phyloP scores from a whole-genome alignment of 2,113 vertebrate species.

The Rhombomys opimus region DNA sequence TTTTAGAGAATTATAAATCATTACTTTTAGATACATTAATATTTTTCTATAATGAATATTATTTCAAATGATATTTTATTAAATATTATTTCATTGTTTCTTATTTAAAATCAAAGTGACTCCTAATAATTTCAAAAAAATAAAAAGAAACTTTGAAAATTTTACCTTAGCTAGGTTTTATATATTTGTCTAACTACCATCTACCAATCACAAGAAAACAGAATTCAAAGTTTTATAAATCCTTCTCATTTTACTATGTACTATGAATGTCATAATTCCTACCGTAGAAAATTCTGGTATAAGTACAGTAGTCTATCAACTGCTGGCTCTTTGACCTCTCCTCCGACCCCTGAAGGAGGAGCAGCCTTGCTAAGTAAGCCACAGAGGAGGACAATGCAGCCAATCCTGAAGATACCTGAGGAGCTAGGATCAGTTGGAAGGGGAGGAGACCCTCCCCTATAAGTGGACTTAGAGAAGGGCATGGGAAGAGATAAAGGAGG shows the following conservation, averaged over 20 bases:
- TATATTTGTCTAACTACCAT: not conserved
- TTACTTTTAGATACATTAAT: not conserved
- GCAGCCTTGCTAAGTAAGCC: too few species aligned
- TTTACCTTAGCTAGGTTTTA: not conserved
- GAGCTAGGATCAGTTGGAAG: too few species aligned
- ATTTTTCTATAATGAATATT: not conserved
- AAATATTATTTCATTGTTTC: not conserved
- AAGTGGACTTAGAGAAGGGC: too few species aligned
- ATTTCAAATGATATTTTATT: not conserved
- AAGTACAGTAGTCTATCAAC: too few species aligned
- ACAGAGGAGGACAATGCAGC: too few species aligned
- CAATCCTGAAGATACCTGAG: too few species aligned
- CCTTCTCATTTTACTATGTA: not conserved
- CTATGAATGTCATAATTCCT: not conserved
- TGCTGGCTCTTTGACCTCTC: too few species aligned
- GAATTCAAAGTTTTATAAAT: constrained; percentile 8
- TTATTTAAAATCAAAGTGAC: not conserved
- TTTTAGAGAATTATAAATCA: not conserved
- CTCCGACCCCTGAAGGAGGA: too few species aligned
- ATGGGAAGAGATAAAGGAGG: too few species aligned
- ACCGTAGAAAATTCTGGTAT: not conserved
- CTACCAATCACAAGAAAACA: not conserved
- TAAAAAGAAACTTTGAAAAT: not conserved
- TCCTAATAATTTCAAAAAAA: not conserved
- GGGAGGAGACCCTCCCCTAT: too few species aligned